Evolutionary conservation across 2,113 vertebrate genomes (phyloP).

Genomic region (Beaufortia kweichowensis): DNA sequence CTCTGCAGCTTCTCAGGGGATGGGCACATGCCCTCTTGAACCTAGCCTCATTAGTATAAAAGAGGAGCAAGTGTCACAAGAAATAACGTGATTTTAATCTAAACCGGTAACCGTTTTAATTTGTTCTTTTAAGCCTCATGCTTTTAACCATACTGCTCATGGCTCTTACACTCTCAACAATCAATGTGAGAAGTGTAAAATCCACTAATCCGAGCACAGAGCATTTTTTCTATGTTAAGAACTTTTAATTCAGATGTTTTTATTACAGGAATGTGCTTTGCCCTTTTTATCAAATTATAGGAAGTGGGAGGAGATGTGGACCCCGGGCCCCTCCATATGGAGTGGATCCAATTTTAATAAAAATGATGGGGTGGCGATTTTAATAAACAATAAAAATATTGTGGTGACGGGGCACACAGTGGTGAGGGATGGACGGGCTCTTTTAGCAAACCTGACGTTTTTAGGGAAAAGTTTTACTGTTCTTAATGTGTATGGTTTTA

Average conservation of each 20-base stretch:
- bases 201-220: neutral
- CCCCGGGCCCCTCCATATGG: neutral
- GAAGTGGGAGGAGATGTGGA: neutral
- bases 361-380: neutral
- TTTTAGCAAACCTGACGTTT: neutral
- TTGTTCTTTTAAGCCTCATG: neutral
- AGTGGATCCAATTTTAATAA: neutral
- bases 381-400: neutral
- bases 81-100: neutral
- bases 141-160: conserved; percentile 32
- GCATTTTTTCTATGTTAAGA: conserved; percentile 14
- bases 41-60: neutral
- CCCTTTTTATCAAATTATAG: neutral
- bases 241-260: neutral
- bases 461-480: conserved; percentile 16
- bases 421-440: neutral
- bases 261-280: conserved; percentile 7
- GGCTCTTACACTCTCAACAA: conserved; percentile 11
- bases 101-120: neutral
- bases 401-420: neutral
- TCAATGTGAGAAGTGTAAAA: conserved; percentile 41
- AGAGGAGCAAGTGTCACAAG: neutral
- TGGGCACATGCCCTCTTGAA: neutral
- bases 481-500: conserved; percentile 43
- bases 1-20: neutral